Evolutionary conservation across 2,113 vertebrate genomes (phyloP).

Genomic region (Erinaceus europaeus): DNA sequence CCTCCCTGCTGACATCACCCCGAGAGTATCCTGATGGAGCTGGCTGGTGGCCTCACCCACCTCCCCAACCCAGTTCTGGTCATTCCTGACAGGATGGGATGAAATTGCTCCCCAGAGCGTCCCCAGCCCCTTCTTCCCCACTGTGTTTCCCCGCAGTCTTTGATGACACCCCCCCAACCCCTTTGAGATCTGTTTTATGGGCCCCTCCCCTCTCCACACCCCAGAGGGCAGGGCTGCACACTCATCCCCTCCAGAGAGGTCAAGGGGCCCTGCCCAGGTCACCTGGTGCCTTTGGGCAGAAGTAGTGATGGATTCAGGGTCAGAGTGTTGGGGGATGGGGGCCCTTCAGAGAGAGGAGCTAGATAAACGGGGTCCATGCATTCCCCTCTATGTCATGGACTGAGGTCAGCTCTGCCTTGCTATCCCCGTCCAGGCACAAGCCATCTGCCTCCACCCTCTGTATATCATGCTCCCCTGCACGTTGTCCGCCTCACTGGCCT

Average conservation of each 20-base stretch:
- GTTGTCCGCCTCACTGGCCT: constrained; percentile 89
- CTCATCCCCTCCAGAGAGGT: constrained; percentile 65
- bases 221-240: constrained; percentile 49
- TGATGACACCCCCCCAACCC: constrained; percentile 65
- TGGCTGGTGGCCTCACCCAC: constrained; percentile 42
- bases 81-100: constrained; percentile 49
- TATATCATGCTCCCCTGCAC: constrained; percentile 95
- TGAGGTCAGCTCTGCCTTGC: background rate
- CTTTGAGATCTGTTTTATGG: constrained; percentile 76
- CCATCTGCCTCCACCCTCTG: constrained; percentile 90
- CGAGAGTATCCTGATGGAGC: constrained; percentile 39
- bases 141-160: constrained; percentile 58
- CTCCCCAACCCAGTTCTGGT: constrained; percentile 56
- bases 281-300: constrained; percentile 1
- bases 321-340: background rate
- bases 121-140: constrained; percentile 65
- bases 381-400: background rate
- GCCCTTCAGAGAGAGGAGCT: background rate
- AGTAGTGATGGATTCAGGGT: background rate
- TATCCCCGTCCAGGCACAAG: constrained; percentile 80
- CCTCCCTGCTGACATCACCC: no score
- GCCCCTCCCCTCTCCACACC: constrained; percentile 60
- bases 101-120: constrained; percentile 72
- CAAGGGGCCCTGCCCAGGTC: constrained; percentile 61
- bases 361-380: background rate